phyloP scores from a whole-genome alignment of 2,888 invertebrate genomes.

The Coleophora deauratella region DNA sequence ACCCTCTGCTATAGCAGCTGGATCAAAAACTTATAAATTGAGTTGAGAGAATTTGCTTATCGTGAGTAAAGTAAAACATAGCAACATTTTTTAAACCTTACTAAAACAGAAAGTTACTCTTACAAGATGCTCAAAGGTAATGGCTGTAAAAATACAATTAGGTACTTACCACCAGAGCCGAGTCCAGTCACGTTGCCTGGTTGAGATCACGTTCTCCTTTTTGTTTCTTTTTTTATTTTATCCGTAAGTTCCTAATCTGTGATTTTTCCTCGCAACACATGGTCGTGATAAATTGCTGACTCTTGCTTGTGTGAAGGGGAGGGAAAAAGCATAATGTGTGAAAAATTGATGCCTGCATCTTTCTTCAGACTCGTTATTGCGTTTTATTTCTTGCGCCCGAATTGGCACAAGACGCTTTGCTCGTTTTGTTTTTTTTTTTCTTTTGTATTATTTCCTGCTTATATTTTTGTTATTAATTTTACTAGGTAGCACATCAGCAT shows the following conservation, averaged over 20 bases:
- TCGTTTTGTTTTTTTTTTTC: not conserved
- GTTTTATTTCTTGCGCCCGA: too few species aligned
- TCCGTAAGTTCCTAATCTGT: conserved; percentile 45
- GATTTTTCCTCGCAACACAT: conserved; percentile 45
- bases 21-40: too few species aligned
- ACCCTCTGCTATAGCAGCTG: too few species aligned
- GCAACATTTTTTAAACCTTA: too few species aligned
- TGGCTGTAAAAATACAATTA: conserved; percentile 44
- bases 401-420: too few species aligned
- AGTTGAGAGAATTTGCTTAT: too few species aligned
- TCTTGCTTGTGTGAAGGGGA: conserved; percentile 30
- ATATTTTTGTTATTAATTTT: too few species aligned
- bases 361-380: conserved; percentile 13
- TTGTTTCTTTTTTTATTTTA: conserved; percentile 47
- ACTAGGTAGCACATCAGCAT: too few species aligned
- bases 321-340: conserved; percentile 32
- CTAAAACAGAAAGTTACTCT: too few species aligned
- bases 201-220: conserved; percentile 46
- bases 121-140: conserved; percentile 12
- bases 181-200: conserved; percentile 44
- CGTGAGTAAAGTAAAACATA: too few species aligned
- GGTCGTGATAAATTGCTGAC: conserved; percentile 51
- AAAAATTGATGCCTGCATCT: conserved; percentile 43
- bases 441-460: too few species aligned
- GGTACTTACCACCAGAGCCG: conserved; percentile 25